Evolutionary conservation across 2,888 invertebrate species (phyloP), one percentile per base, ranked within the genome.

Genomic region (Venusia cambrica): DNA sequence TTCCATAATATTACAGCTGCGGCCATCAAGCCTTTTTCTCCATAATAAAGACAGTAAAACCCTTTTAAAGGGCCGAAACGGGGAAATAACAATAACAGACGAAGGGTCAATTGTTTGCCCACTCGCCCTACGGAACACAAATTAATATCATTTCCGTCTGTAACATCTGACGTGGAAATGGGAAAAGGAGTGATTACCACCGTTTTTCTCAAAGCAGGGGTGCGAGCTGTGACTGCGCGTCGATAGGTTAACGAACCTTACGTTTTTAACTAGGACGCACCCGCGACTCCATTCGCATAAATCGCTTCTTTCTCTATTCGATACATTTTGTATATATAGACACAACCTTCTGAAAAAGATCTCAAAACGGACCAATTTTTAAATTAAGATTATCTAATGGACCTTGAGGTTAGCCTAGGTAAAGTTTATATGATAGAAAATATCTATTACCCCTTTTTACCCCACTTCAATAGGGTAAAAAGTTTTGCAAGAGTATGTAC

Each of bases 101-200:
- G 42, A 58, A 55, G 56, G 68, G 66, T 68, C 67, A 64, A 71
- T 67, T 70, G 67, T 71, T 70, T 65, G 60, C 57, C 58, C 60
- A 55, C 38, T 38, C 45, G 28, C 69, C 75, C 72, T 57, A 60
- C 72, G 67, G 73, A 72, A 73, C 48, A 45, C 45, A 70, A 73
- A 78, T 79, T 81, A 80, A 79, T 81, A 79, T 69, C 62, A 66
- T 69, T 73, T 77, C 78, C 77, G 74, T 41, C 73, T 63, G 51
- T 45, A 43, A 64, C 75, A 75, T 73, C 72, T 76, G 78, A 76
- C 71, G 73, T 60, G 56, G 39, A 38, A 43, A 38, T 34, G 35
- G 31, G 21, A 6, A 11, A 29, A 29, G 5, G 7, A 25, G 35
- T 30, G 39, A 42, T 45, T 44, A 41, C 34, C 32, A 20, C 34